phyloP scores from a whole-genome alignment of 2,888 invertebrate species.

The Chloroclysta siterata region DNA sequence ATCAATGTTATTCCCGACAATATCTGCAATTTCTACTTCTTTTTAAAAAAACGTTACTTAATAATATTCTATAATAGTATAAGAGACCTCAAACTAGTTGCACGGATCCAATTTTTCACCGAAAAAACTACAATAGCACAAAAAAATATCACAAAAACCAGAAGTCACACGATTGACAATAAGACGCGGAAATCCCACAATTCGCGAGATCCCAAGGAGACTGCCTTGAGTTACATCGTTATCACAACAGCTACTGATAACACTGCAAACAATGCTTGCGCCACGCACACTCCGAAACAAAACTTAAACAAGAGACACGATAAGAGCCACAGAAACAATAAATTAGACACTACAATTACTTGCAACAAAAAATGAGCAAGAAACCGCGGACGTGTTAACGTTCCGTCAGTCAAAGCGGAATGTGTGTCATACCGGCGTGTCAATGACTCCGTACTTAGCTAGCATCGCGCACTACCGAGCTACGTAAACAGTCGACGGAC shows the following conservation, averaged over 20 bases:
- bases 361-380: slow-evolving; percentile 59
- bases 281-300: slow-evolving; percentile 36
- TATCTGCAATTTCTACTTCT: no score
- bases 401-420: slow-evolving; percentile 73
- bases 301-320: slow-evolving; percentile 48
- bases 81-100: not conserved
- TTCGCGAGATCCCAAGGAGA: slow-evolving; percentile 53
- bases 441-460: slow-evolving; percentile 74
- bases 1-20: no score
- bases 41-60: no score
- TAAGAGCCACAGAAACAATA: slow-evolving; percentile 56
- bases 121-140: slow-evolving; percentile 20
- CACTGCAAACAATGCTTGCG: slow-evolving; percentile 49
- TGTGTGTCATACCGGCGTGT: slow-evolving; percentile 83
- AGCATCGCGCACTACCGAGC: slow-evolving; percentile 52
- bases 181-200: slow-evolving; percentile 48
- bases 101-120: slow-evolving; percentile 2
- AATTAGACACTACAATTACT: slow-evolving; percentile 55
- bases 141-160: slow-evolving; percentile 30
- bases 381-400: slow-evolving; percentile 67
- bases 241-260: slow-evolving; percentile 60
- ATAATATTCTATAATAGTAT: not conserved
- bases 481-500: slow-evolving; percentile 74
- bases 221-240: slow-evolving; percentile 54
- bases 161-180: slow-evolving; percentile 40